Evolutionary conservation across 2,888 invertebrate genomes (phyloP).

Genomic region (Catocala fraxini): DNA sequence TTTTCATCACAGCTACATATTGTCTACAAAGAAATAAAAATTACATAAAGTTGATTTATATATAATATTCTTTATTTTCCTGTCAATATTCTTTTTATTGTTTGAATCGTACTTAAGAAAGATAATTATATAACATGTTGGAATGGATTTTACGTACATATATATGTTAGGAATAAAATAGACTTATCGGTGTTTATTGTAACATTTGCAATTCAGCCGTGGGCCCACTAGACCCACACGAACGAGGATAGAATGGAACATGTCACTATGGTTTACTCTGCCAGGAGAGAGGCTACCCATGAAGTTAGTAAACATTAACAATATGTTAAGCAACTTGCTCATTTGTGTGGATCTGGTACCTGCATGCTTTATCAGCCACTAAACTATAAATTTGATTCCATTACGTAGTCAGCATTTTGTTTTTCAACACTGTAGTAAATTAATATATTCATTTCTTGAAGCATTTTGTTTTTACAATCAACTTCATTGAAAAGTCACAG

Average conservation of each 20-base stretch:
- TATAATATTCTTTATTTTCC: constrained; percentile 23
- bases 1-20: constrained; percentile 18
- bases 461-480: constrained; percentile 11
- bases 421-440: no score
- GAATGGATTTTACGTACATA: constrained; percentile 2
- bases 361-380: neutral
- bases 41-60: constrained; percentile 29
- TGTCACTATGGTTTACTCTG: neutral
- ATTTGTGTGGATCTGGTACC: neutral
- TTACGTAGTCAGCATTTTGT: no score
- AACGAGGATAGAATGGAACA: neutral
- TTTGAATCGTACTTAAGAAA: constrained; percentile 9
- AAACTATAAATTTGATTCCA: no score
- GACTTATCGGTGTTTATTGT: neutral
- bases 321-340: neutral
- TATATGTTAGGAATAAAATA: constrained; percentile 2
- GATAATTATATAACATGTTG: neutral
- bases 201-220: neutral
- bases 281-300: neutral
- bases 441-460: neutral
- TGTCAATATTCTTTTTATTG: constrained; percentile 10
- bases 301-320: neutral
- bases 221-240: neutral
- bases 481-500: neutral
- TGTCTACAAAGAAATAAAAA: constrained; percentile 14